phyloP scores from a whole-genome alignment of 35 echinoderm and acorn worm genomes.

The Apostichopus japonicus region DNA sequence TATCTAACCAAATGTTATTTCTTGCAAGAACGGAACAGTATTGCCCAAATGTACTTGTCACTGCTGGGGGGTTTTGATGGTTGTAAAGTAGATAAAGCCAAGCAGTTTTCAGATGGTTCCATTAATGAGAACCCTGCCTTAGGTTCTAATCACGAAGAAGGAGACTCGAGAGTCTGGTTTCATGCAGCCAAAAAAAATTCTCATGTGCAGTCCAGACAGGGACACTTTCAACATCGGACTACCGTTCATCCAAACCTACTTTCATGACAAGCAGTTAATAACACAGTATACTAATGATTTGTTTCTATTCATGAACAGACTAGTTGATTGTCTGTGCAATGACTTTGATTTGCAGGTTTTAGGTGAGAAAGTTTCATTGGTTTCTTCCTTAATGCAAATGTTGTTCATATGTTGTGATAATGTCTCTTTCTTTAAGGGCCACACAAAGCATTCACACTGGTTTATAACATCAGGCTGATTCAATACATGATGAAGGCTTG shows the following conservation, averaged over 20 bases:
- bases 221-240: constrained; percentile 12
- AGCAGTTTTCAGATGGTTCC: neutral
- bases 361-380: neutral
- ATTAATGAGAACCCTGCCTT: neutral
- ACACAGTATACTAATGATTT: neutral
- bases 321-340: constrained; percentile 7
- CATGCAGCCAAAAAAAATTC: constrained; percentile 18
- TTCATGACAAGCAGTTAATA: constrained; percentile 34
- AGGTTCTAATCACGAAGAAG: constrained; percentile 34
- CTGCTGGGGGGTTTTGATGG: constrained; percentile 53
- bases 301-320: neutral
- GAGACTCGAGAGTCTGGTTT: constrained; percentile 44
- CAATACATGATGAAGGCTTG: neutral
- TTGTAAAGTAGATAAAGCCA: neutral
- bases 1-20: neutral
- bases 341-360: constrained; percentile 8
- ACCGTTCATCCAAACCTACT: neutral
- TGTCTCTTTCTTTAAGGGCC: neutral
- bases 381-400: constrained; percentile 13
- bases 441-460: neutral
- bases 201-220: constrained; percentile 26
- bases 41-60: neutral
- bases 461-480: neutral
- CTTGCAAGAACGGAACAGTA: neutral
- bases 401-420: constrained; percentile 36